A percentile compares a stretch with the other conserved stretches of the same genome.
These are phyloP conservation scores for Deroplatys truncata DNA, from an alignment of 2,888 invertebrate genomes.

Conservation along the genomic window DNA sequence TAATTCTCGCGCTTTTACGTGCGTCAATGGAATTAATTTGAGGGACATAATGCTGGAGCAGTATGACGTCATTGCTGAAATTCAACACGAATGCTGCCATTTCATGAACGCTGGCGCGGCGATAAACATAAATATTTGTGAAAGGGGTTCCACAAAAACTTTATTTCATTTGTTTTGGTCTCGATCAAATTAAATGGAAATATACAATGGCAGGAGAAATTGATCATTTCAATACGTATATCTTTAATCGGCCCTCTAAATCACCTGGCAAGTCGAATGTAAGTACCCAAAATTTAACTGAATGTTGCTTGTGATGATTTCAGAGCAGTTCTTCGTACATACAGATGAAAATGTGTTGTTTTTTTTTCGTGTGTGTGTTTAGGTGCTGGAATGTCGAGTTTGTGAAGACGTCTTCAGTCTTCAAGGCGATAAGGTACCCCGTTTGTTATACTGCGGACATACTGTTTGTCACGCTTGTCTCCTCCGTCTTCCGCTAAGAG, in stretches of 20 bases:
- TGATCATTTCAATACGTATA: constrained; percentile 34
- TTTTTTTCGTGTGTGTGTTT: too few species aligned
- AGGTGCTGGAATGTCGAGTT: constrained; percentile 52
- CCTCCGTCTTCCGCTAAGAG: constrained; percentile 45
- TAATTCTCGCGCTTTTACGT: too few species aligned
- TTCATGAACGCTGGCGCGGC: too few species aligned
- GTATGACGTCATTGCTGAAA: too few species aligned
- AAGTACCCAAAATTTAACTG: neutral
- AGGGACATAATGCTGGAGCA: too few species aligned
- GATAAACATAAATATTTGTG: neutral
- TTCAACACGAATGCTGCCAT: too few species aligned
- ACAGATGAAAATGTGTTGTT: neutral
- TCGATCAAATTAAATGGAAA: neutral
- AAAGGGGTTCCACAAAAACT: neutral
- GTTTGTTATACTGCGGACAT: constrained; percentile 51
- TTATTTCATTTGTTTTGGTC: neutral
- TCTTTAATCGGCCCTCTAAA: constrained; percentile 34
- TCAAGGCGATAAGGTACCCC: constrained; percentile 54
- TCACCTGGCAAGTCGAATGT: constrained; percentile 33
- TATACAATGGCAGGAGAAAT: constrained; percentile 37
- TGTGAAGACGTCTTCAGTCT: constrained; percentile 53
- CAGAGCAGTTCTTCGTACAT: neutral
- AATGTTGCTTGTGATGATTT: neutral
- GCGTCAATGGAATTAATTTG: too few species aligned
- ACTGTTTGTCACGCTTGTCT: constrained; percentile 56